Base-by-base conservation (phyloP, 2,888 invertebrate genomes). In the Anoplius nigerrimus region DNA sequence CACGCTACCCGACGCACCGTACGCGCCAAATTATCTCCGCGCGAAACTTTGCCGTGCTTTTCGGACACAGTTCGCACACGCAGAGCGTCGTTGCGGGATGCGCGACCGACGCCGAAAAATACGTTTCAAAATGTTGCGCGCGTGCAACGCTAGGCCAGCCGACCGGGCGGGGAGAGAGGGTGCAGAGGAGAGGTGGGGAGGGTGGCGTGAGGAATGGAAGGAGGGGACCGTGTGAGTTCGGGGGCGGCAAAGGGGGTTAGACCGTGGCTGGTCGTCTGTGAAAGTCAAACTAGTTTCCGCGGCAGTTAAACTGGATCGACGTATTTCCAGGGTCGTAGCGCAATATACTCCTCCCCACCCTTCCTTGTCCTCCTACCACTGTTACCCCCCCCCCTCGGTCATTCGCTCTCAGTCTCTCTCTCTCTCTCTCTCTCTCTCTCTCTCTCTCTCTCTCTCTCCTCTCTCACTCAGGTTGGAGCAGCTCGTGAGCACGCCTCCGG, bases 271-370 rank as follows among this genome's bases (percentile, higher is more conserved):
- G 43, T 46, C 58, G 58, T 60, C 64, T 45, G 62, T 71, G 70
- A 71, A 76, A 74, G 71, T 74, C 65, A 61, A 76, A 71, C 68
- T 72, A 64, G 74, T 76, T n/a, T 51, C 48, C 20, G 21, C 62
- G 64, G 43, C 62, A 59, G 70, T 69, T 62, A 46, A 69, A 63
- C 52, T 48, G 51, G 53, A 58, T 56, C 55, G 64, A 51, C 58
- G 59, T 58, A 27, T 46, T 20, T 27, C 58, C 51, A 48, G 48
- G 48, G 48, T 18, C 48, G 48, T 48, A 48, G 34, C 34, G 34
- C 34, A 20, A 48, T 48, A 48, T 11, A 48, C 34, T 34, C 8
- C 0, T 6, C 20, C 20, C 18, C n/a, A n/a, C n/a, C n/a, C n/a
- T n/a, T n/a, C n/a, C n/a, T n/a, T n/a, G n/a, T n/a, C n/a, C n/a